phyloP scores from a whole-genome alignment of 1,140 invertebrate species.

The Wiebesia pumilae region DNA sequence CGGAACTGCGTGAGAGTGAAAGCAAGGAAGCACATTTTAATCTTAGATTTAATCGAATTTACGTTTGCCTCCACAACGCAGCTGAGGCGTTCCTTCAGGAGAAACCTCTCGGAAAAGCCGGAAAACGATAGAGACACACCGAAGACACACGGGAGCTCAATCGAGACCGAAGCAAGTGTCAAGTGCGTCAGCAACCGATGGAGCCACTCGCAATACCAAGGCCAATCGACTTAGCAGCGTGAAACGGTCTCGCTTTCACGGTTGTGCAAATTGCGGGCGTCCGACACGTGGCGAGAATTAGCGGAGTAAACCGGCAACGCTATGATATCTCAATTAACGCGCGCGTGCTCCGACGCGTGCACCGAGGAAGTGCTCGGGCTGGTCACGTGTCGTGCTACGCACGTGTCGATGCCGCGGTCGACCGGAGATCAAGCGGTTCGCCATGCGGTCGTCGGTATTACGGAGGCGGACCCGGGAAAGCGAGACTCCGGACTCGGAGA shows the following conservation, averaged over 20 bases:
- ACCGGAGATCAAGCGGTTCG: not conserved
- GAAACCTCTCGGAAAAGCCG: no score
- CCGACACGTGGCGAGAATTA: conserved; percentile 59
- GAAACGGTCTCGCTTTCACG: not conserved
- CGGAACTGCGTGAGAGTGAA: not conserved
- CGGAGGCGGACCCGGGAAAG: not conserved
- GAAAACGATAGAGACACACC: no score
- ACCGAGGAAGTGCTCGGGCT: not conserved
- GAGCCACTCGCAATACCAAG: no score
- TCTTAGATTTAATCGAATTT: no score
- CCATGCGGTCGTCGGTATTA: not conserved
- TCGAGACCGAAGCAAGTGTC: not conserved
- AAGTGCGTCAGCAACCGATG: not conserved
- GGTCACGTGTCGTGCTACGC: not conserved
- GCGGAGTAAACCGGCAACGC: conserved; percentile 25
- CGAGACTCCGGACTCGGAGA: not conserved
- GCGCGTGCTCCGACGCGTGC: conserved; percentile 54
- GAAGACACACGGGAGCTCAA: no score
- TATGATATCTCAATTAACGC: conserved; percentile 68
- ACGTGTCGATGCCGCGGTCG: conserved; percentile 8
- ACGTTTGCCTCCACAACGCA: no score
- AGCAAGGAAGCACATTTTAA: not conserved
- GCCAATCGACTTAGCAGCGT: not conserved
- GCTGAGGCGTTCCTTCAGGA: no score
- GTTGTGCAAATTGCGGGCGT: not conserved